Conservation (phyloP, 2,888 invertebrate species). For the Drosophila macrospina region DNA sequence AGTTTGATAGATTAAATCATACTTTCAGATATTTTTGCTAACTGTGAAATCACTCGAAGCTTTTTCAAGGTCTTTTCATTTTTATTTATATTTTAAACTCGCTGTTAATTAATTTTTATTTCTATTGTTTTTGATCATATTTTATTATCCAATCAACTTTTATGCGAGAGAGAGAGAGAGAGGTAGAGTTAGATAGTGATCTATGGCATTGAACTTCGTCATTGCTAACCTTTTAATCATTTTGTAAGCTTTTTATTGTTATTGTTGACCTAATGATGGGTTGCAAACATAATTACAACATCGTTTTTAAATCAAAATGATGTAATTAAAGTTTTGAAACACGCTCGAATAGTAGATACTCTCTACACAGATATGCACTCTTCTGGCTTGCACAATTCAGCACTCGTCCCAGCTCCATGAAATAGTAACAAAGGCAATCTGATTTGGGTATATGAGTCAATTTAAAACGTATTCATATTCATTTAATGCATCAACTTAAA, state of each 20-base stretch:
- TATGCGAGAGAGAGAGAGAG: constrained; percentile 3
- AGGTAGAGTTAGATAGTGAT: constrained; percentile 21
- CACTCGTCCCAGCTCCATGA: too few species aligned
- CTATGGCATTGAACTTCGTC: constrained; percentile 53
- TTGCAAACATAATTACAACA: constrained; percentile 7
- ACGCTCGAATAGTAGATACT: background rate
- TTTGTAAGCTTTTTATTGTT: constrained; percentile 32
- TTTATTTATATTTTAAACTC: constrained; percentile 18
- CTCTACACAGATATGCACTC: background rate
- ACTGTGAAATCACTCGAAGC: constrained; percentile 40
- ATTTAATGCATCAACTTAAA: too few species aligned
- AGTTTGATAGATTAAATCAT: constrained; percentile 18
- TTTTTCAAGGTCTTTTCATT: constrained; percentile 39
- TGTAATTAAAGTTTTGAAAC: constrained; percentile 1
- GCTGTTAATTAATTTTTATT: constrained; percentile 32
- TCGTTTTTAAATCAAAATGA: constrained; percentile 2
- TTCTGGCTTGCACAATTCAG: too few species aligned
- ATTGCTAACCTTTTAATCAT: constrained; percentile 34
- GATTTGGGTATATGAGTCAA: too few species aligned
- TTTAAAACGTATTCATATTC: too few species aligned
- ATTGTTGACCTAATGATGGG: constrained; percentile 25
- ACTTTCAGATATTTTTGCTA: constrained; percentile 16
- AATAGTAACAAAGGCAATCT: too few species aligned
- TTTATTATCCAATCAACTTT: constrained; percentile 22
- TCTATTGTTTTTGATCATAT: constrained; percentile 31